Conservation (phyloP, 1,140 invertebrate genomes). For the Drosophila lacertosa region DNA sequence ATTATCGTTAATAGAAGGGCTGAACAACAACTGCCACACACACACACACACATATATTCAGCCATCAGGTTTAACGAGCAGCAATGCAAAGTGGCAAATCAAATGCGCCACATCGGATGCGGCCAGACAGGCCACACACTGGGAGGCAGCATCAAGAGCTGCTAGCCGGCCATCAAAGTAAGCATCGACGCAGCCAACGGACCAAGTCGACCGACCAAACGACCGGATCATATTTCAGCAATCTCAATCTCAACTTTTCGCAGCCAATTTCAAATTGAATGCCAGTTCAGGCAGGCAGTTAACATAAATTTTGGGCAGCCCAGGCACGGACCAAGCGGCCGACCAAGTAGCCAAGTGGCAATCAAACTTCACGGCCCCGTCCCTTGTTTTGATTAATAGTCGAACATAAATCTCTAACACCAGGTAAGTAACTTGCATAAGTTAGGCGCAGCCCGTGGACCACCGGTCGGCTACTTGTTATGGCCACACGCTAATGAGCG, state of each 20-base stretch:
- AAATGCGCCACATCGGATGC: constrained; percentile 31
- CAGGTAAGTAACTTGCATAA: constrained; percentile 52
- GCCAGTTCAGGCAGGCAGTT: constrained; percentile 32
- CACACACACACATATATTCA: not conserved
- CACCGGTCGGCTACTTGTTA: constrained; percentile 34
- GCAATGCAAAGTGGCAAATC: constrained; percentile 36
- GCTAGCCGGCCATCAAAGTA: too few species aligned
- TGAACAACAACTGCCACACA: not conserved
- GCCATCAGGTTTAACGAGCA: constrained; percentile 23
- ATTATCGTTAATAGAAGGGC: constrained; percentile 30
- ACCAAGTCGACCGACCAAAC: not conserved
- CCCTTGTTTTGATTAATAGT: constrained; percentile 45
- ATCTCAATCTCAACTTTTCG: constrained; percentile 42
- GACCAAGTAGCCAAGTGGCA: constrained; percentile 20
- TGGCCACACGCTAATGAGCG: constrained; percentile 43
- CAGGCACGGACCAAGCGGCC: not conserved
- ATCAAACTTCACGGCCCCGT: constrained; percentile 29
- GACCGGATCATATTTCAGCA: constrained; percentile 35
- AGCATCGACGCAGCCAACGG: not conserved
- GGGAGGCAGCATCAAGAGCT: not conserved
- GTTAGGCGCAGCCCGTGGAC: constrained; percentile 9
- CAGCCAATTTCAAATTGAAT: constrained; percentile 50
- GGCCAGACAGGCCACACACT: not conserved
- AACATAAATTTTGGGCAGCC: constrained; percentile 30
- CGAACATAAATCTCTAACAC: constrained; percentile 39